phyloP scores from a whole-genome alignment of 2,888 invertebrate species.

The Troides oblongomaculatus region DNA sequence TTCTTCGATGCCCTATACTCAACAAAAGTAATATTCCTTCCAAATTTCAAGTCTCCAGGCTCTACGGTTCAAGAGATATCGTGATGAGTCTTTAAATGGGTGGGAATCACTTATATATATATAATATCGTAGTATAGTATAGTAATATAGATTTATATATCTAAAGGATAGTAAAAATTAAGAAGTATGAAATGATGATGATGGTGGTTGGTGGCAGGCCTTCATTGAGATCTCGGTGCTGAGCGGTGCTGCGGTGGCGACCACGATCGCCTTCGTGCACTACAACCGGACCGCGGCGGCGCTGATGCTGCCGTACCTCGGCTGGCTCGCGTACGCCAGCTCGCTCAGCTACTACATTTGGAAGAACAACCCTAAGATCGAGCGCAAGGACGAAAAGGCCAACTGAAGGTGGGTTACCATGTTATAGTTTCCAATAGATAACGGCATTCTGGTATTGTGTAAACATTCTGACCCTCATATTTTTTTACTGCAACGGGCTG shows the following conservation, averaged over 20 bases:
- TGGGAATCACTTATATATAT: too few species aligned
- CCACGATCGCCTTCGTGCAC: constrained; percentile 52
- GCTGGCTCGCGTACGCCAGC: constrained; percentile 64
- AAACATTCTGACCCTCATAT: too few species aligned
- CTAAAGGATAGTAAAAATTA: too few species aligned
- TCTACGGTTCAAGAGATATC: too few species aligned
- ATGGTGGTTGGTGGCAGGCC: constrained; percentile 46
- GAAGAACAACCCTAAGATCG: constrained; percentile 59
- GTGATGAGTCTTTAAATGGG: too few species aligned
- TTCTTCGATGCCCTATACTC: too few species aligned
- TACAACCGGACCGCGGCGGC: constrained; percentile 53
- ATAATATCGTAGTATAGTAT: too few species aligned
- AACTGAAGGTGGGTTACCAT: constrained; percentile 40
- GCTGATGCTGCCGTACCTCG: constrained; percentile 63
- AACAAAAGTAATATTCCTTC: too few species aligned
- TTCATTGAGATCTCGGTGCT: constrained; percentile 64
- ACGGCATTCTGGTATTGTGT: not conserved
- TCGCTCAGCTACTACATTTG: constrained; percentile 62
- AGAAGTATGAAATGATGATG: not conserved
- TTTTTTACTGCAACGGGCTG: too few species aligned
- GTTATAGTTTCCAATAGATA: not conserved
- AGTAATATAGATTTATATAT: too few species aligned
- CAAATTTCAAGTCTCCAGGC: too few species aligned
- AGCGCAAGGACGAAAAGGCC: constrained; percentile 43
- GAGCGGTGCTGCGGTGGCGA: constrained; percentile 55